Conservation (phyloP, 2,888 invertebrate genomes). For the Agrochola litura region DNA sequence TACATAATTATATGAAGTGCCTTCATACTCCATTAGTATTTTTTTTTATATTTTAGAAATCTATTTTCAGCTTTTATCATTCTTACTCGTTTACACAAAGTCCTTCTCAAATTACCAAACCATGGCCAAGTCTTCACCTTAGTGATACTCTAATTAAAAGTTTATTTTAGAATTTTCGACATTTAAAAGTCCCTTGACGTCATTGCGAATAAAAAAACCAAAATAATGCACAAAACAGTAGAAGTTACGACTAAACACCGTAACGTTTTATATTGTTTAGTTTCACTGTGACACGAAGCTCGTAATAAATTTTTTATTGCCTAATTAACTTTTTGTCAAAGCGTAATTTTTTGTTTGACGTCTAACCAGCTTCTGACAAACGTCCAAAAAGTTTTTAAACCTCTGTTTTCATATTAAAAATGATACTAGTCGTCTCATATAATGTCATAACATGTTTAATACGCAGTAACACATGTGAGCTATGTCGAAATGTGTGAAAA, state of each 20-base stretch:
- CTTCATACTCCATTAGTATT: too few species aligned
- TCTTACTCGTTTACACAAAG: neutral
- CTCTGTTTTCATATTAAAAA: slow-evolving; percentile 79
- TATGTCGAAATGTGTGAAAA: slow-evolving; percentile 84
- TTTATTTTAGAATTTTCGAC: slow-evolving; percentile 52
- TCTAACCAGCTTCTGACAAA: slow-evolving; percentile 71
- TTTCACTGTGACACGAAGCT: slow-evolving; percentile 84
- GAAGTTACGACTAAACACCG: slow-evolving; percentile 73
- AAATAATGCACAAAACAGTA: slow-evolving; percentile 67
- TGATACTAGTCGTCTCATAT: slow-evolving; percentile 83
- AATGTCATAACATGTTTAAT: slow-evolving; percentile 86
- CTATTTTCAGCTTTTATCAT: neutral
- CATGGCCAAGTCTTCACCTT: slow-evolving; percentile 29
- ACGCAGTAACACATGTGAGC: slow-evolving; percentile 65
- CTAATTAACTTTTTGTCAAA: slow-evolving; percentile 89
- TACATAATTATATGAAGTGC: too few species aligned
- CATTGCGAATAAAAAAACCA: slow-evolving; percentile 66
- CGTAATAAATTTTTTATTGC: slow-evolving; percentile 81
- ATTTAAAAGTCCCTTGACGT: slow-evolving; percentile 62
- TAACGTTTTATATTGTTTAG: slow-evolving; percentile 82
- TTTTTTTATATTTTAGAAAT: neutral
- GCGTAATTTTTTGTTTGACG: slow-evolving; percentile 80
- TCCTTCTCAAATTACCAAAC: slow-evolving; percentile 37
- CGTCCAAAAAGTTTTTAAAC: slow-evolving; percentile 70
- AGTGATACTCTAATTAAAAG: slow-evolving; percentile 45